phyloP scores from a whole-genome alignment of 2,888 invertebrate genomes.

The Melinaea menophilus region DNA sequence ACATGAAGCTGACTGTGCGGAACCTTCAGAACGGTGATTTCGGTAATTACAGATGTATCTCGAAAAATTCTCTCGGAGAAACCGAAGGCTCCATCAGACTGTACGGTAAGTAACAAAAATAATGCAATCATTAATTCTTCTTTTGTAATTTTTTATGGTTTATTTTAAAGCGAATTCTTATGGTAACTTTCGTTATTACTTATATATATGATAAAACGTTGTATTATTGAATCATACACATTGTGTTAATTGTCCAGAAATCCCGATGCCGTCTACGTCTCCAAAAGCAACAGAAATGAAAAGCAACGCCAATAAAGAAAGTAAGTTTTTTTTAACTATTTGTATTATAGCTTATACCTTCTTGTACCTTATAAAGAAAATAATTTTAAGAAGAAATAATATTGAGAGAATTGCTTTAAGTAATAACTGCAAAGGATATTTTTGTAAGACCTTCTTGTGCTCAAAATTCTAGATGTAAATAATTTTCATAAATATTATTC shows the following conservation, averaged over 20 bases:
- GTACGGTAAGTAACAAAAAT: constrained; percentile 81
- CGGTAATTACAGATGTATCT: constrained; percentile 94
- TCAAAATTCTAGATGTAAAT: not conserved
- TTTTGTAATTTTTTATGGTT: not conserved
- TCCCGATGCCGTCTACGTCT: constrained; percentile 91
- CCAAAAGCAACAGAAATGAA: constrained; percentile 90
- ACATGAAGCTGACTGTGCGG: constrained; percentile 92
- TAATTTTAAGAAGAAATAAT: constrained; percentile 52
- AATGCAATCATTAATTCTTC: constrained; percentile 1
- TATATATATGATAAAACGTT: too few species aligned
- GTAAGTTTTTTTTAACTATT: constrained; percentile 65
- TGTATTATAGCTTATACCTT: not conserved
- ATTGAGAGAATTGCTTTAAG: not conserved
- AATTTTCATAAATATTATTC: not conserved
- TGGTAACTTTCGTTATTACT: not conserved
- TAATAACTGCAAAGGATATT: not conserved
- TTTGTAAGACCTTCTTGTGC: not conserved
- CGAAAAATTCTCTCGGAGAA: constrained; percentile 95
- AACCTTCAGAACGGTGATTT: constrained; percentile 91
- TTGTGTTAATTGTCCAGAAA: constrained; percentile 76
- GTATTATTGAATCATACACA: too few species aligned
- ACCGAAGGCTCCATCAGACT: constrained; percentile 95
- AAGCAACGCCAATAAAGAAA: constrained; percentile 85
- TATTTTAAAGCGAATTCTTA: not conserved
- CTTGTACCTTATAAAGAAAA: constrained; percentile 79